These are phyloP conservation scores for Saguinus imperator DNA, from an alignment of 2,113 vertebrate species.

Conservation along the genomic window DNA sequence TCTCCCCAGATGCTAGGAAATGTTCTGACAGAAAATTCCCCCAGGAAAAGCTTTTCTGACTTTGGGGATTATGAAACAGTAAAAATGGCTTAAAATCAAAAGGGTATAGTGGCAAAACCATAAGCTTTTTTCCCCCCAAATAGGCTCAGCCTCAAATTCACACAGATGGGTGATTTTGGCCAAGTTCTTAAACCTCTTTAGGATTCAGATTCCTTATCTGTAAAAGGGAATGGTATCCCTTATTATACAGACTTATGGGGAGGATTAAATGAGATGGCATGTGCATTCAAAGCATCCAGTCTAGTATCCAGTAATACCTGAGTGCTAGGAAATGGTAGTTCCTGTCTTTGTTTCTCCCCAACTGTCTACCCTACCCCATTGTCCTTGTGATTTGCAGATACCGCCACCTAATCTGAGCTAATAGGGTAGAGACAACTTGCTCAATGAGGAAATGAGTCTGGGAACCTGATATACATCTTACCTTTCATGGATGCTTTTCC, in stretches of 20 bases:
- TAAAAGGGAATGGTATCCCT: neutral
- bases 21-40: neutral
- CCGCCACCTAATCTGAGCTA: neutral
- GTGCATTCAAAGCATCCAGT: neutral
- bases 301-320: neutral
- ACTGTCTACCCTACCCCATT: accelerated
- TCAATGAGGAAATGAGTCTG: neutral
- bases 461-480: neutral
- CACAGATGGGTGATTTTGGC: neutral
- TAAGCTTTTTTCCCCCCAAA: neutral
- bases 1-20: neutral
- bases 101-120: neutral
- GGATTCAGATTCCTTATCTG: constrained; percentile 15
- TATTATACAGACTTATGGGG: neutral
- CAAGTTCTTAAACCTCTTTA: neutral
- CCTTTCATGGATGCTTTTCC: constrained; percentile 35
- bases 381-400: neutral
- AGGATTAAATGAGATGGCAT: neutral
- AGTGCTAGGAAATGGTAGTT: neutral
- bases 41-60: neutral
- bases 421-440: neutral
- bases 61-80: constrained; percentile 24
- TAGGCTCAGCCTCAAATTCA: neutral
- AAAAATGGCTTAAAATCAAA: constrained; percentile 7
- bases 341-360: too few relatives aligned